Evolutionary conservation across 2,888 invertebrate species (phyloP).

Genomic region (Andrena praecox): DNA sequence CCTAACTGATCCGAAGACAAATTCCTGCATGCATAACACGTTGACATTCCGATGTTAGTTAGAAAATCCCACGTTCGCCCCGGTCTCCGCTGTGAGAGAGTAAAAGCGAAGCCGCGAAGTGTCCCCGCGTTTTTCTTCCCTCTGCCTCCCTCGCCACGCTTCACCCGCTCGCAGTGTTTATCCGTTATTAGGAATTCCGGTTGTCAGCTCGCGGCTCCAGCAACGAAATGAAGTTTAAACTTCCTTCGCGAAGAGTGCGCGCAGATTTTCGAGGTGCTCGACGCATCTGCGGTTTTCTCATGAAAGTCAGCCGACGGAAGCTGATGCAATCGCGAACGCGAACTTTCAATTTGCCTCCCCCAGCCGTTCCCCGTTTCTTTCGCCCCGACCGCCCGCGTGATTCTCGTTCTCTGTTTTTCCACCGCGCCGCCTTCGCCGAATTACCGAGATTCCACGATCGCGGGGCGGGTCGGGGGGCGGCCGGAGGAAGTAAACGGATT

Average conservation of each 20-base stretch:
- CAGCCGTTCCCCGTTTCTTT: conserved; percentile 28
- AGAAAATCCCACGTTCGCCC: no score
- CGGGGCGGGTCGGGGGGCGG: not conserved
- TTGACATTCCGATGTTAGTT: no score
- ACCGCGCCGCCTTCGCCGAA: conserved; percentile 22
- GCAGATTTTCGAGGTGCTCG: conserved; percentile 2
- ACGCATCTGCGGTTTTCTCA: conserved; percentile 62
- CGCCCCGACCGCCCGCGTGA: not conserved
- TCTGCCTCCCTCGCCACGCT: not conserved
- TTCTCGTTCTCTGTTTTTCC: conserved; percentile 22
- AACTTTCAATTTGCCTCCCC: conserved; percentile 76
- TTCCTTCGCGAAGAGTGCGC: not conserved
- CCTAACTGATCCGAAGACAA: no score
- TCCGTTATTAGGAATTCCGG: not conserved
- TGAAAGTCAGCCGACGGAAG: conserved; percentile 64
- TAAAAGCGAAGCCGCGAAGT: no score
- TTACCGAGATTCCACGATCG: conserved; percentile 27
- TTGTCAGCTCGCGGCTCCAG: conserved; percentile 2
- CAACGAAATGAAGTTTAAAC: conserved; percentile 31
- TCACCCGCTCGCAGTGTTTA: not conserved
- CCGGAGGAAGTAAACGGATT: no score
- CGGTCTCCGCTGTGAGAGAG: no score
- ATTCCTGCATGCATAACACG: no score
- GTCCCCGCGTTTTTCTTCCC: not conserved
- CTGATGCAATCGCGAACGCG: conserved; percentile 67